phyloP scores from a whole-genome alignment of 2,113 vertebrate genomes.

The Hippocampus abdominalis region DNA sequence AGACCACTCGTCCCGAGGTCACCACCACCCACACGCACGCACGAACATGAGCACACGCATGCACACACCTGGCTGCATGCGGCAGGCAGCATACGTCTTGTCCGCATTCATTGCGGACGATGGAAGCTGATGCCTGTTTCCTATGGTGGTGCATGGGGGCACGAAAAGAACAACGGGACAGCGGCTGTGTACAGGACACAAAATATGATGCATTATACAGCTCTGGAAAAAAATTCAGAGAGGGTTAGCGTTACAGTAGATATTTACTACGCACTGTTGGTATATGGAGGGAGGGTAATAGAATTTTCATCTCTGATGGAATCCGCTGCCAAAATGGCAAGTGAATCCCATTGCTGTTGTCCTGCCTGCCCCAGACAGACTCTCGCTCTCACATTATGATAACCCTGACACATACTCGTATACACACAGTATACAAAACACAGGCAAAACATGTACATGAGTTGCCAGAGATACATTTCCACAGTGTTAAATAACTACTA shows the following conservation, averaged over 20 bases:
- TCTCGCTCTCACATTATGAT: not conserved
- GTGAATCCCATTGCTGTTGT: not conserved
- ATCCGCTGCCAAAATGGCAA: slow-evolving; percentile 35
- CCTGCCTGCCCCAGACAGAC: not conserved
- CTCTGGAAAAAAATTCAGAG: not conserved
- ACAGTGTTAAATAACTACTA: not conserved
- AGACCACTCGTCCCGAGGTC: slow-evolving; percentile 46
- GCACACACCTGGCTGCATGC: slow-evolving; percentile 28
- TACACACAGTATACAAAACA: no score
- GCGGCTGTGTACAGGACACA: slow-evolving; percentile 6
- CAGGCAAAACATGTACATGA: not conserved
- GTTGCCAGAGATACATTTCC: not conserved
- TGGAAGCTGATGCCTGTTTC: slow-evolving; percentile 15
- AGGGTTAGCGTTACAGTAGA: not conserved
- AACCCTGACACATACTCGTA: not conserved
- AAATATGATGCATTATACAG: not conserved
- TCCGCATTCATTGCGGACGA: slow-evolving; percentile 15
- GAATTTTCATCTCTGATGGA: slow-evolving; percentile 70
- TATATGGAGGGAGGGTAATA: not conserved
- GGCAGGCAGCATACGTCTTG: slow-evolving; percentile 13
- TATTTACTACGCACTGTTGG: not conserved
- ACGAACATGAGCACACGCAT: not conserved
- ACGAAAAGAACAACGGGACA: slow-evolving; percentile 15
- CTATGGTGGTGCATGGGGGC: not conserved
- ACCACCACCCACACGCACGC: slow-evolving; percentile 4